These are phyloP conservation scores for Spea bombifrons DNA, from an alignment of 2,113 vertebrate species.

Conservation along the genomic window DNA sequence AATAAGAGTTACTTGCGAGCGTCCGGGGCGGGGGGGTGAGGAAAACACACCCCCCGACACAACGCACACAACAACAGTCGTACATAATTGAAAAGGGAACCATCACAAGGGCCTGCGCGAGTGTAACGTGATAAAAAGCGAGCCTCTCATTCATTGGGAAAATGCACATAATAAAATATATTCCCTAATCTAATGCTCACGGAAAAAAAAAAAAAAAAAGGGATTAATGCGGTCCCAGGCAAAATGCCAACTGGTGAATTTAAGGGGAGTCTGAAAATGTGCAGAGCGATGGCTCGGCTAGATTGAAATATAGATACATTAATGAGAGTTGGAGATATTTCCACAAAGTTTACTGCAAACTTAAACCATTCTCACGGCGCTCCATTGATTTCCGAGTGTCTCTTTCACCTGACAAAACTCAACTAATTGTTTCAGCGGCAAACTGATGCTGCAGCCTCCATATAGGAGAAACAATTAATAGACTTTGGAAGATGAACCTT, in stretches of 20 bases:
- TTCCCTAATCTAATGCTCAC: slow-evolving; percentile 42
- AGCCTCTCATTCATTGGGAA: slow-evolving; percentile 47
- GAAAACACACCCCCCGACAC: slow-evolving; percentile 12
- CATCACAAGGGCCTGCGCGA: slow-evolving; percentile 35
- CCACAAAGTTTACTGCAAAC: slow-evolving; percentile 46
- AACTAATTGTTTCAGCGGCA: slow-evolving; percentile 46
- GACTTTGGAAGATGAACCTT: slow-evolving; percentile 26
- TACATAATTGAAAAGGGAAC: slow-evolving; percentile 30
- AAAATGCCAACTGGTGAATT: slow-evolving; percentile 44
- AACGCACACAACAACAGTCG: slow-evolving; percentile 28
- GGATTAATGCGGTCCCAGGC: slow-evolving; percentile 50
- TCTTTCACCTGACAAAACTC: slow-evolving; percentile 44
- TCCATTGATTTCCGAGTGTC: slow-evolving; percentile 42
- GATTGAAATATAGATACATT: slow-evolving; percentile 29
- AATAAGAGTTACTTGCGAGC: slow-evolving; percentile 19
- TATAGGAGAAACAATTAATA: slow-evolving; percentile 44
- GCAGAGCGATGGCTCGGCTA: background rate
- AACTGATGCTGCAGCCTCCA: slow-evolving; percentile 32
- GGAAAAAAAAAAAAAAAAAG: slow-evolving; percentile 34
- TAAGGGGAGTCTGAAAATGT: slow-evolving; percentile 19
- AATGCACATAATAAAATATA: slow-evolving; percentile 40
- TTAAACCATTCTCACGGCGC: slow-evolving; percentile 42
- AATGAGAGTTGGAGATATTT: slow-evolving; percentile 32
- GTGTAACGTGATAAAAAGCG: slow-evolving; percentile 42
- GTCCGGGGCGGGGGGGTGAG: slow-evolving; percentile 5